Evolutionary conservation across 1,140 invertebrate genomes (phyloP), one percentile per base, ranked within the genome.

Genomic region (Saxidomus purpurata): DNA sequence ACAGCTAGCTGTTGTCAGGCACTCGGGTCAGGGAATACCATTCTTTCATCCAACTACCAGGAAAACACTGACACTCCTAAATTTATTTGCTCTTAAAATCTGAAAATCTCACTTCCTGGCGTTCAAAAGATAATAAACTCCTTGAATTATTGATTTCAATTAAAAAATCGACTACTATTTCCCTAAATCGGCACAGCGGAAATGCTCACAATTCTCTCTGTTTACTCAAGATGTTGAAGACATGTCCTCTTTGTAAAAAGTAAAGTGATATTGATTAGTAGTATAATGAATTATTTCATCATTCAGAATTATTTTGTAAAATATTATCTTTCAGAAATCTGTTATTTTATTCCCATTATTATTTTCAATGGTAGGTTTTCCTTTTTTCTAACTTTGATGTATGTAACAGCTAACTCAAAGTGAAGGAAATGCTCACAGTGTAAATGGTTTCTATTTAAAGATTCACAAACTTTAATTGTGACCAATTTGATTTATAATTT

Each of bases 61-160:
- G 28, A 63, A 28, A 63, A 28, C 19, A 63, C 8, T 19, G 6
- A 63, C 59, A 28, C 67, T 71, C 34, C 9, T 71, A 63, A 63
- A 38, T 71, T 22, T 38, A 71, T 71, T 40, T 63, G 34, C 67
- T 71, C 67, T 38, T 71, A 1, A 71, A 71, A 40, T 71, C 67
- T 52, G 47, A 34, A 19, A 52, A 49, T 22, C 76, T 79, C 49
- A 79, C 76, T 59, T 79, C 76, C 76, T 79, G 76, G 47, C 47
- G 17, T 55, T 22, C 19, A 55, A 79, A 79, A 17, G 47, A 52
- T 52, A 52, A 52, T 36, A 79, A 79, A 55, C 47, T 34, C 36
- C 76, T 79, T 79, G 25, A 79, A 55, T 8, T 79, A 79, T 79
- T 79, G 76, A 79, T 79, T 52, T 79, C 55, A 79, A 79, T 79